Conservation (phyloP, 2,797 vertebrate genomes). For the Coranthus polyacanthus region DNA sequence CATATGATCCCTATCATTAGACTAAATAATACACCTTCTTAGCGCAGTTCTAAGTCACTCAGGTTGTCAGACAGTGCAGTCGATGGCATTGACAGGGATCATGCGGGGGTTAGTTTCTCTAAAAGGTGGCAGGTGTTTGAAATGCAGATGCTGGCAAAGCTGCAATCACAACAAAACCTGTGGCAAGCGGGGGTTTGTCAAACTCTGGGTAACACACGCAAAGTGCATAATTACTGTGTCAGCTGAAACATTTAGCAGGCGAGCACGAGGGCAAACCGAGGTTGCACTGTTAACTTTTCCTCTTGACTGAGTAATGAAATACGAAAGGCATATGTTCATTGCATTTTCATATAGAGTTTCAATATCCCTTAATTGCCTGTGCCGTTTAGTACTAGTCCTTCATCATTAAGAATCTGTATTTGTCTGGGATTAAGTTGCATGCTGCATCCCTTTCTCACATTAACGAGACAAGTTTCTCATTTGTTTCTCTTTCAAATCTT, state of each 20-base stretch:
- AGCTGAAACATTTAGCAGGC: constrained; percentile 61
- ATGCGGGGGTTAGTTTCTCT: constrained; percentile 43
- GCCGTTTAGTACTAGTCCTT: constrained; percentile 3
- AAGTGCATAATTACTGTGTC: constrained; percentile 70
- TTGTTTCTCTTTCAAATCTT: constrained; percentile 14
- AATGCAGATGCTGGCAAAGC: constrained; percentile 63
- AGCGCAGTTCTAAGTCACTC: constrained; percentile 41
- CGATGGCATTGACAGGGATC: constrained; percentile 31
- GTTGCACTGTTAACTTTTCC: constrained; percentile 32
- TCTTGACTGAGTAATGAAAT: constrained; percentile 9
- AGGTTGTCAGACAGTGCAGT: constrained; percentile 37
- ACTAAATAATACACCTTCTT: constrained; percentile 44
- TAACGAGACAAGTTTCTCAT: too few relatives aligned
- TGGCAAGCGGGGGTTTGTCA: constrained; percentile 49
- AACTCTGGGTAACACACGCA: constrained; percentile 46
- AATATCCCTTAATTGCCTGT: constrained; percentile 6
- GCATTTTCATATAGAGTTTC: constrained; percentile 7
- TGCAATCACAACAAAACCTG: constrained; percentile 64
- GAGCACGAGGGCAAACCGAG: constrained; percentile 41
- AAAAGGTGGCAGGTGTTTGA: constrained; percentile 68
- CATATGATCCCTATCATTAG: constrained; percentile 56
- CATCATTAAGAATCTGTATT: constrained; percentile 26
- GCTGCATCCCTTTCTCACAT: neutral
- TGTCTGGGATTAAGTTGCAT: constrained; percentile 9
- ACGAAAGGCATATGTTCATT: constrained; percentile 14